Base-by-base conservation (phyloP, 2,888 invertebrate species). In the Ophioninae sp. region DNA sequence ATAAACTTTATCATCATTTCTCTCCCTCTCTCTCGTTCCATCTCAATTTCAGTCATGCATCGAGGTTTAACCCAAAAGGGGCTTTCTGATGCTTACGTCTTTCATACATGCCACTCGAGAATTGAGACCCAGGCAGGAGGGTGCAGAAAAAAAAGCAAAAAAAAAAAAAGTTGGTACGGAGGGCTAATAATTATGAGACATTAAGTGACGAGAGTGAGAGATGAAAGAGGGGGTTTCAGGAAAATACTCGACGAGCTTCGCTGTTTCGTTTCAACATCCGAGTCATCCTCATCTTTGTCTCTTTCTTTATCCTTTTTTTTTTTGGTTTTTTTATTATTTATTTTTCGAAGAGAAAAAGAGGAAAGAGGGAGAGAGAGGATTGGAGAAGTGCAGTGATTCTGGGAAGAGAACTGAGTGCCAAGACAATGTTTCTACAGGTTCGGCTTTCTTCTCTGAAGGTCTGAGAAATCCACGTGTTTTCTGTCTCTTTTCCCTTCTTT, bases 131-230 rank as follows among this genome's bases (percentile, higher is more conserved):
- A 80, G 61, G 63, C 22, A 56, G 75, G n/a, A 65, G 71, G 64
- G 56, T 61, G 68, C 20, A 64, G 44, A 75, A 23, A 51, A 59
- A 75, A 64, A 63, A 63, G 37, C 61, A 68, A 74, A 58, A 73
- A 74, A 84, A 77, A 61, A 74, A 79, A 79, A 88, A 90, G 88
- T 89, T 88, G 90, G 89, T 86, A 89, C 88, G 79, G 89, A 88
- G 88, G 88, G 88, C 86, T 88, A 90, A 91, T 91, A 91, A 92
- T 92, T 92, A 91, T 88, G 91, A 91, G 90, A 91, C 92, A 91
- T 92, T 92, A 92, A 92, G 91, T 91, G 91, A 92, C 91, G 91
- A 90, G 90, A 88, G 87, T 86, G 87, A 89, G 88, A 88, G 88
- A 86, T 69, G 79, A 89, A 87, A 85, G 85, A 87, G 87, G 88